Evolutionary conservation across 1,140 invertebrate genomes (phyloP).

Genomic region (Lepidurus packardi): DNA sequence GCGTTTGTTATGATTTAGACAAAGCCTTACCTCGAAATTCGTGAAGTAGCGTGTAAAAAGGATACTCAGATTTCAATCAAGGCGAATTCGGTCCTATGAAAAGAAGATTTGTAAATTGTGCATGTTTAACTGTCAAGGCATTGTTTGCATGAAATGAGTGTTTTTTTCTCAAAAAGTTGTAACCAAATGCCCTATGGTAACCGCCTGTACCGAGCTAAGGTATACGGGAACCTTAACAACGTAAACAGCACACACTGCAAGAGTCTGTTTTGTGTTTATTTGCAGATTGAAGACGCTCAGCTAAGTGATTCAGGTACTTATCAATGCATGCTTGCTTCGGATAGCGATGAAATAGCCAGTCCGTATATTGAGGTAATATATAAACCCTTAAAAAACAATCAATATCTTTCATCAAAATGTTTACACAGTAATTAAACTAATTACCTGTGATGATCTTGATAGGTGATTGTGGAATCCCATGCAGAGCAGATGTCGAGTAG

Average conservation of each 20-base stretch:
- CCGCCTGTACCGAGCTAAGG: too few species aligned
- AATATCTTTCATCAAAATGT: neutral
- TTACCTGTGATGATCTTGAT: neutral
- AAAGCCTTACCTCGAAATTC: too few species aligned
- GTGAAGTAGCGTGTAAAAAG: too few species aligned
- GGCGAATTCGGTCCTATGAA: too few species aligned
- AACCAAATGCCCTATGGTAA: too few species aligned
- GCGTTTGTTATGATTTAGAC: too few species aligned
- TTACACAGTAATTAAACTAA: neutral
- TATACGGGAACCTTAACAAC: too few species aligned
- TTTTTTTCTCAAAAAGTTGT: too few species aligned
- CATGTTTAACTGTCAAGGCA: too few species aligned
- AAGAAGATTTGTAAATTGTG: too few species aligned
- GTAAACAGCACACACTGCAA: neutral
- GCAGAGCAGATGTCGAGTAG: neutral
- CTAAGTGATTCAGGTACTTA: conserved; percentile 16
- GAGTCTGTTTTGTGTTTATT: neutral
- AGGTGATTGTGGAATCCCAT: neutral
- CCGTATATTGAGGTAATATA: neutral
- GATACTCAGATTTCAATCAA: too few species aligned
- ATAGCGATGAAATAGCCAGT: neutral
- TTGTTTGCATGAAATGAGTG: too few species aligned
- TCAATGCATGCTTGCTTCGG: neutral
- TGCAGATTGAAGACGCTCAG: neutral
- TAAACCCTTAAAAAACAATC: neutral